Evolutionary conservation across 2,888 invertebrate genomes (phyloP), one percentile per base, ranked within the genome.

Genomic region (Prenolepis imparis): DNA sequence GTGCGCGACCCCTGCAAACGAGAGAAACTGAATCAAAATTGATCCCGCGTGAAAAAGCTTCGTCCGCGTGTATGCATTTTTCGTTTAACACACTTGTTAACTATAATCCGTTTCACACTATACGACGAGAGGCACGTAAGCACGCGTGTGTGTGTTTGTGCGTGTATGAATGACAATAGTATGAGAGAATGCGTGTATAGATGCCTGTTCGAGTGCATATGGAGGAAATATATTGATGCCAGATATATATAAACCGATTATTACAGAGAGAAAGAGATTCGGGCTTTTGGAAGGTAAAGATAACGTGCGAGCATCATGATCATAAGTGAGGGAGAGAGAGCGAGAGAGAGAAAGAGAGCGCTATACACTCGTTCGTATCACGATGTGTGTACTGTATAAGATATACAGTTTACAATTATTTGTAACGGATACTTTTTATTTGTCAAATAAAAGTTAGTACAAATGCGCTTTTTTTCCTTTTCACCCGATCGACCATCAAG

Each of bases 361-460:
- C 67, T 74, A 82, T 75, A 85, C 83, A 88, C 85, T 90, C 88
- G 86, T 86, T 86, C 89, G 88, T 88, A 91, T 89, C 87, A 89
- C 87, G 85, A 87, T 90, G 89, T 90, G 90, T 92, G 92, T 93
- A 91, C 88, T 90, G 89, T 89, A 92, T 92, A 93, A 92, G 90
- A 92, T 91, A 91, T 92, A 93, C 91, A 91, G 91, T 93, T 93
- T 93, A 93, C 92, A 92, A 93, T 93, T 92, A 94, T 93, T 94
- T 94, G 93, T 94, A 94, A 93, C 89, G 91, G 89, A 93, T 92
- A 92, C 91, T 93, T 93, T 92, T 94, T 93, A 93, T 93, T 94
- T 94, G 93, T 93, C 93, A 90, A 94, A 94, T 94, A 94, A 94
- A 93, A 92, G 87, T 94, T 93, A 94, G 94, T 94, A 93, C 93